Evolutionary conservation across 2,113 vertebrate genomes (phyloP), one percentile per base, ranked within the genome.

Genomic region (Nycticryphes semicollaris): DNA sequence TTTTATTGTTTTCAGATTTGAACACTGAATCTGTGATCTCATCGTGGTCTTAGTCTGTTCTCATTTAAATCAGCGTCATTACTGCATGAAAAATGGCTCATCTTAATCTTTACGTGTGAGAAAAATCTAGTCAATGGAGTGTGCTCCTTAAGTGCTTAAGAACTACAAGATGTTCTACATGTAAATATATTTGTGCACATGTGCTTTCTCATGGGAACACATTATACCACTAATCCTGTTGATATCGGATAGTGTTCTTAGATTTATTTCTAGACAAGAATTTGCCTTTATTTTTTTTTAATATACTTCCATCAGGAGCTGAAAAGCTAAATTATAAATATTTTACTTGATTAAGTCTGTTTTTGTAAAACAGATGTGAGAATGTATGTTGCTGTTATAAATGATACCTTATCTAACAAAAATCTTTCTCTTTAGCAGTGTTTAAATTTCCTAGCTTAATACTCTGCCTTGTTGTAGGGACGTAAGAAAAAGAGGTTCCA

Each of bases 291-390:
- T 47, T 47, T 15, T 60, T 85, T 86, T 78, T 50, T 18, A 80
- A 50, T 21, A 43, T 6, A 74, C 37, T 96, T 97, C 62, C 47
- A 94, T 50, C 63, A 72, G 39, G 59, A 91, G 68, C 33, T 64
- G 75, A 63, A 96, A 95, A 96, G 87, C 57, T 63, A 21, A 63
- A 72, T 95, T 93, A n/a, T 35, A 96, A 94, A 79, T 91, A 81
- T 64, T 94, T 94, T 90, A 72, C 78, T 91, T 84, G 48, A 96
- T 78, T 89, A 85, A 93, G 37, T 92, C 72, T 74, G 31, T 50
- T 94, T 94, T 88, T 77, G 51, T 43, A 33, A 92, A 94, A 95
- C 28, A 84, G 73, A 79, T 33, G 25, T 41, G 35, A 93, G 74
- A 88, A 5, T 64, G 20, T 47, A 59, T 77, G 50, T 80, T 69